These are phyloP conservation scores for Kuschelorhynchus macadamiae DNA, from an alignment of 2,888 invertebrate genomes.

Conservation along the genomic window DNA sequence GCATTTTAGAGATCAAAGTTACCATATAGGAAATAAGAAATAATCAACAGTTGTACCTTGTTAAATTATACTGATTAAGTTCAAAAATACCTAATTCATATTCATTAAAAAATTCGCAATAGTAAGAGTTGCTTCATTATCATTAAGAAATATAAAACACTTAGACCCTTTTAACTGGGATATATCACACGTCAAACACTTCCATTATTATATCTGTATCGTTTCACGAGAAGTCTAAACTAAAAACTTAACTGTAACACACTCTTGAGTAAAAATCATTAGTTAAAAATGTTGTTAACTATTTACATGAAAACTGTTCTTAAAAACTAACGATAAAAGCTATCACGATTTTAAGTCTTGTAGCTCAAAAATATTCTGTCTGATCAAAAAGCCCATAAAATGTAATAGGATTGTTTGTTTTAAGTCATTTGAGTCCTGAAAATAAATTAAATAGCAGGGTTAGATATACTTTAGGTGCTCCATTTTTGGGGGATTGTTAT, in stretches of 20 bases:
- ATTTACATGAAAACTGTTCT: constrained; percentile 62
- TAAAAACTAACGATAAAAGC: constrained; percentile 67
- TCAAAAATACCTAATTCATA: neutral
- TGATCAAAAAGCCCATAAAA: constrained; percentile 20
- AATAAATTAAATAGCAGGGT: too few relatives aligned
- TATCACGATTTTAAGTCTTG: constrained; percentile 70
- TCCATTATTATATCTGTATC: constrained; percentile 46
- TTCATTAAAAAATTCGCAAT: constrained; percentile 9
- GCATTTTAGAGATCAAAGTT: too few relatives aligned
- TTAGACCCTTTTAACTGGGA: constrained; percentile 63
- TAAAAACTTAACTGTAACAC: constrained; percentile 58
- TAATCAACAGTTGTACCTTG: too few relatives aligned
- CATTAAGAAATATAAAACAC: constrained; percentile 44
- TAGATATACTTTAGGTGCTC: too few relatives aligned
- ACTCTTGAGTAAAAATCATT: constrained; percentile 60
- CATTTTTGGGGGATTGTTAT: too few relatives aligned
- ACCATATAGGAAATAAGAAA: too few relatives aligned
- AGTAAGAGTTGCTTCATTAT: constrained; percentile 15
- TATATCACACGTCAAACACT: constrained; percentile 65
- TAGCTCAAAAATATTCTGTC: constrained; percentile 61
- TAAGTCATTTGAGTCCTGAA: too few relatives aligned
- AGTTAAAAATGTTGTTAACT: constrained; percentile 63
- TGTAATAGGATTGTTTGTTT: too few relatives aligned
- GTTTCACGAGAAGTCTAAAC: constrained; percentile 43
- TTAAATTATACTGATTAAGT: neutral